phyloP scores from a whole-genome alignment of 2,888 invertebrate species.

The Acleris laterana region DNA sequence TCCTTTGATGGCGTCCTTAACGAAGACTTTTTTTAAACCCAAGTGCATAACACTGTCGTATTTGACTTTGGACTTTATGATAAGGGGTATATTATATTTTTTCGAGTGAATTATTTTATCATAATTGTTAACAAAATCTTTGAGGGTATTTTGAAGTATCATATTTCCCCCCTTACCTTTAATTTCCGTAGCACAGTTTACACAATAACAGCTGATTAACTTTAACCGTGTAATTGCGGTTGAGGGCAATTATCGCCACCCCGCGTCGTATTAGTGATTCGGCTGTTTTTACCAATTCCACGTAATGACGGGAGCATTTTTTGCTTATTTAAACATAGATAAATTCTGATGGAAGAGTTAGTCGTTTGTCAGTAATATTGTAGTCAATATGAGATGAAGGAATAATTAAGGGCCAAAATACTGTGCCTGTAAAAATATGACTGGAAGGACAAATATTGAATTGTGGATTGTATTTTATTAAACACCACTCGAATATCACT shows the following conservation, averaged over 20 bases:
- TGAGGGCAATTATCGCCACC: constrained; percentile 51
- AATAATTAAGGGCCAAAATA: no score
- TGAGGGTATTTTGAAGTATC: background rate
- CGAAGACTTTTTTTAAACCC: background rate
- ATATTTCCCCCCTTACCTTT: constrained; percentile 34
- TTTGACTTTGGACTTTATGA: no score
- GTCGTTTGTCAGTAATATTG: no score
- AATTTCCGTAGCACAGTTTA: constrained; percentile 49
- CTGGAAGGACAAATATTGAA: no score
- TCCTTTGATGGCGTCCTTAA: background rate
- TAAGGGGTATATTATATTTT: no score
- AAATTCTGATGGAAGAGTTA: background rate
- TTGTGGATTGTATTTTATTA: no score
- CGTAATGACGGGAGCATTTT: constrained; percentile 34
- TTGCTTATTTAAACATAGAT: constrained; percentile 1
- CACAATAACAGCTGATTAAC: constrained; percentile 45
- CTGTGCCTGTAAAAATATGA: no score
- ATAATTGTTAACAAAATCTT: background rate
- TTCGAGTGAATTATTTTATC: no score
- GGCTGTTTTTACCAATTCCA: constrained; percentile 38
- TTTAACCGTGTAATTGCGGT: constrained; percentile 46
- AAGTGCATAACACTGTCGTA: no score
- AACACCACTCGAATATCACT: no score
- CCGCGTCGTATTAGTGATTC: constrained; percentile 44
- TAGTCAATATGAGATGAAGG: no score